Base-by-base conservation (phyloP, 2,797 vertebrate genomes). In the Chrysocyon brachyurus region DNA sequence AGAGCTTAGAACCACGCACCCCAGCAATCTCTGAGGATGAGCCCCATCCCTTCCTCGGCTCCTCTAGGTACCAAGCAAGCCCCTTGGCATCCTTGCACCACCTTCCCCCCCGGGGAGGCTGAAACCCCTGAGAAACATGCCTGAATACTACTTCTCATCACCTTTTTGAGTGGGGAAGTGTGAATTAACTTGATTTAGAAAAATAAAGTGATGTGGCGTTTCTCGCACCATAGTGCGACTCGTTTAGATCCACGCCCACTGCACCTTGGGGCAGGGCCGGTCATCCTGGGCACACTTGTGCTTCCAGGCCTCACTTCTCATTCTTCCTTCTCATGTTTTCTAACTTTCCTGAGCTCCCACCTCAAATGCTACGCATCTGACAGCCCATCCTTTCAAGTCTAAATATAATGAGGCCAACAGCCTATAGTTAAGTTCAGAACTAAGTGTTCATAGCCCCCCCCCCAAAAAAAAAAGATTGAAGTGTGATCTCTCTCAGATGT, bases 381-480 rank as follows among this genome's bases (percentile, higher is more conserved):
- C 6, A 1, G 78, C 16, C 31, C 64, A 33, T 88, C 89, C 77
- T 94, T 26, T 83, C 22, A 59, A 78, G 31, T 49, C 77, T 83
- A 72, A 90, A 19, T 66, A 31, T 64, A 81, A 56, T 84, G 84
- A 81, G 8, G 16, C 52, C 46, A 81, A 40, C 6, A n/a, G 12
- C 26, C 19, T 72, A 49, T 72, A n/a, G 64, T 83, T 95, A 66
- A 84, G 73, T 88, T 93, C 59, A 84, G 66, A 75, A 61, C 17
- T 52, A 77, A 84, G 28, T 81, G 24, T 78, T 91, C 77, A 28
- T 59, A 5, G 3, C 52, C 8, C 5, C 6, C 5, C 40, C 40
- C 6, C 6, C 40, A 6, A 8, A 57, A 54, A 61, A 72, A 72
- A 70, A 26, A 15, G 75, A 73, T 36, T 66, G 88, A 81, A 66